Evolutionary conservation across 2,113 vertebrate species (phyloP), one percentile per base, ranked within the genome.

Genomic region (Morone chrysops): DNA sequence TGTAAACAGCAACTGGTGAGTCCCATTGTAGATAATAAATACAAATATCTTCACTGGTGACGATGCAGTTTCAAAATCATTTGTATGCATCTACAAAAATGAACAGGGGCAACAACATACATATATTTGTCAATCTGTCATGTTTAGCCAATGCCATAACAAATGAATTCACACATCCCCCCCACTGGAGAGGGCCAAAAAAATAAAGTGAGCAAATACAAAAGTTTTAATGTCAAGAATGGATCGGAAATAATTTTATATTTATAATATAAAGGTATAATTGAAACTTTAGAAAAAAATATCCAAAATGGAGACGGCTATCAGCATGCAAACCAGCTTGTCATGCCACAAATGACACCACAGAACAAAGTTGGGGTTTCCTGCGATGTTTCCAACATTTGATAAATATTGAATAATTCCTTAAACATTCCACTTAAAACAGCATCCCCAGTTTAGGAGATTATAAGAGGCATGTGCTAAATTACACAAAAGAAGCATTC

Each of bases 1-100:
- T 88, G 92, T 95, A 93, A 95, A 94, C 93, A 88, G 36, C 71
- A 81, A 71, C 57, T 78, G 51, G 40, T 82, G 72, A 81, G 62
- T 85, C 82, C 75, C 54, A 56, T 75, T 61, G 36, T 72, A 61
- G 66, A 80, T 59, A 50, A 72, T 71, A 43, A 67, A 50, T 2
- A 70, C 13, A 72, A 83, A 80, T 50, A 81, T 50, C 18, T 53
- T 81, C 65, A 84, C 20, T 69, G 69, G 8, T 60, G 50, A 74
- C 60, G 18, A 36, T 5, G 14, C 43, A 69, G n/a, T 40, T 67
- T 74, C 18, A 56, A 70, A 76, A 60, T 48, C 18, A 73, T 65
- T 43, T 67, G 11, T 75, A 77, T 83, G 43, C 57, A 82, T 0
- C 3, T 79, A 77, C 4, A 85, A 90, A 84, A 88, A 74, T 62